A percentile compares a stretch with the other conserved stretches of the same genome.
Evolutionary conservation across 2,113 vertebrate species (phyloP).

Genomic region (Aegotheles bennettii): DNA sequence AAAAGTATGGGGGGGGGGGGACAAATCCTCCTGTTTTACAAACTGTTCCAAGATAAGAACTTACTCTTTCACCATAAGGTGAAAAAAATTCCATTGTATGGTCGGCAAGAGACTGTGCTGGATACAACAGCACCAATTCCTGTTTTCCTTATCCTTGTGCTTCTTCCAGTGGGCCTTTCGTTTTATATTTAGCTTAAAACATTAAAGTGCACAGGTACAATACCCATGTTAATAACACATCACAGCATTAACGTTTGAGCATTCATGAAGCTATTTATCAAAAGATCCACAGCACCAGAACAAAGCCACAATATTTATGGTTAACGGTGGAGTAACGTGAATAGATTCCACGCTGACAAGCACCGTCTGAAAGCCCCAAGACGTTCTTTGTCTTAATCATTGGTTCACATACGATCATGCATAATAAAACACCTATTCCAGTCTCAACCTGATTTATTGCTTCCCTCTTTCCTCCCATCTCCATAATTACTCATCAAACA

Average conservation of each 20-base stretch:
- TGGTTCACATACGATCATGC: slow-evolving; percentile 22
- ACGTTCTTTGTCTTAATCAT: slow-evolving; percentile 46
- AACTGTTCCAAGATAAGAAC: not conserved
- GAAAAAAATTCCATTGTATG: not conserved
- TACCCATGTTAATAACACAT: not conserved
- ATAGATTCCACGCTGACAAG: not conserved
- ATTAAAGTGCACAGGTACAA: not conserved
- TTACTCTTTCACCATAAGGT: not conserved
- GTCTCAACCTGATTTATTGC: slow-evolving; percentile 34
- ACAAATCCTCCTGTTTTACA: not conserved
- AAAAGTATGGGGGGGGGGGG: not conserved
- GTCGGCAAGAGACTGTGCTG: not conserved
- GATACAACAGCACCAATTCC: not conserved
- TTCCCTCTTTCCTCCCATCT: slow-evolving; percentile 25
- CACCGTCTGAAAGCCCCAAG: not conserved
- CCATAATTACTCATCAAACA: slow-evolving; percentile 43
- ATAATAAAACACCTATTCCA: slow-evolving; percentile 43
- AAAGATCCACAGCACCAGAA: not conserved
- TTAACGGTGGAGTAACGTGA: not conserved
- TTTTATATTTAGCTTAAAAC: not conserved
- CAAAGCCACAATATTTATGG: slow-evolving; percentile 36
- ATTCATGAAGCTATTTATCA: slow-evolving; percentile 4
- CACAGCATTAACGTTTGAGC: not conserved
- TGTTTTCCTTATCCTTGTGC: not conserved
- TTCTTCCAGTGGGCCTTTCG: not conserved